A percentile compares a stretch with the other conserved stretches of the same genome.
Conservation (phyloP, 2,797 vertebrate genomes). For the Acomys russatus region DNA sequence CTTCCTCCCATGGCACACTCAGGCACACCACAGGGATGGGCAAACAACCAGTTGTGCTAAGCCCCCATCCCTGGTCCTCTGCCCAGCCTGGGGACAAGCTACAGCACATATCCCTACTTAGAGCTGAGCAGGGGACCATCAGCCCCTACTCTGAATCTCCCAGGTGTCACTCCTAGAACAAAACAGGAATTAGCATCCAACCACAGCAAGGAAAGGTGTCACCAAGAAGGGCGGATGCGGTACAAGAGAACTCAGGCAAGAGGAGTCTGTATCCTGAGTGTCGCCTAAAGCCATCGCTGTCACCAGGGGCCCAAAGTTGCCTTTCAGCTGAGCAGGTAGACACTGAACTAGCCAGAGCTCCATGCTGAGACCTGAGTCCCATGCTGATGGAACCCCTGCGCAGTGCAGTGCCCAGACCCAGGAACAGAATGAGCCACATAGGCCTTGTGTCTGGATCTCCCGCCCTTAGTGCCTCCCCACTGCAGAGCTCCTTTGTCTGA, state of each 20-base stretch:
- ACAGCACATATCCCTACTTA: not conserved
- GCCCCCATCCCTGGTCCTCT: not conserved
- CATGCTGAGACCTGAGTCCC: not conserved
- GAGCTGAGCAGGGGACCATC: not conserved
- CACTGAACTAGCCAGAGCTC: not conserved
- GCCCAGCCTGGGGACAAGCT: too few species aligned
- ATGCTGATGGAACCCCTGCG: not conserved
- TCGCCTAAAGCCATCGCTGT: not conserved
- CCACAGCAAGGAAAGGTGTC: not conserved
- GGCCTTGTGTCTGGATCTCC: not conserved
- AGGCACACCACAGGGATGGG: not conserved
- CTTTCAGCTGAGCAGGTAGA: not conserved
- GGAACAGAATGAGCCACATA: not conserved
- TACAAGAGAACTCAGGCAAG: not conserved
- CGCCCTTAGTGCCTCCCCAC: not conserved
- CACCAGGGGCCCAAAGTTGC: not conserved
- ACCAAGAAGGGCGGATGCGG: not conserved
- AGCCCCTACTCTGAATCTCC: not conserved
- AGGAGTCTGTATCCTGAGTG: not conserved
- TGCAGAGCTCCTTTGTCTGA: not conserved
- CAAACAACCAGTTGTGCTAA: not conserved
- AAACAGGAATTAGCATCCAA: not conserved
- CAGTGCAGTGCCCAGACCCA: not conserved
- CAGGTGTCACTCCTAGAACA: not conserved
- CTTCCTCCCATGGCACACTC: not conserved